Conservation (phyloP, 2,797 vertebrate genomes). For the Pelochelys cantorii region DNA sequence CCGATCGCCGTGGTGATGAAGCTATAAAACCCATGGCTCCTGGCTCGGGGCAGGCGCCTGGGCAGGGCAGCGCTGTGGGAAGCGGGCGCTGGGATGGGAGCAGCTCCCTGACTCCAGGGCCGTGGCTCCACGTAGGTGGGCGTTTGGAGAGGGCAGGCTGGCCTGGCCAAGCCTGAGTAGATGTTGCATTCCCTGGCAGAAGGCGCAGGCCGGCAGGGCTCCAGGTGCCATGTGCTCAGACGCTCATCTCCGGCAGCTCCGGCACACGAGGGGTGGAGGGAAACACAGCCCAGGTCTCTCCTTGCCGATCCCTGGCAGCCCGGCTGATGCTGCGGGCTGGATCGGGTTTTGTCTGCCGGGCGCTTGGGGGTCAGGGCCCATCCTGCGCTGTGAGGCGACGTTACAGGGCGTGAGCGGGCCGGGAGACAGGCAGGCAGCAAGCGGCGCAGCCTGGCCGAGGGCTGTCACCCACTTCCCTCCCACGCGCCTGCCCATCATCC, state of each 20-base stretch:
- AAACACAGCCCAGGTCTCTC: not conserved
- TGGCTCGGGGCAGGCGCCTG: no score
- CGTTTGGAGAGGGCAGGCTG: not conserved
- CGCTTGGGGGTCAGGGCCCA: not conserved
- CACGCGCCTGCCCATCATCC: not conserved
- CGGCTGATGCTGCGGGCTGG: no score
- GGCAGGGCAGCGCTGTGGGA: no score
- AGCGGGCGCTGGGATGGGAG: not conserved
- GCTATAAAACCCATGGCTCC: not conserved
- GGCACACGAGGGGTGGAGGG: not conserved
- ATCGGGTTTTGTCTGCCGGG: no score
- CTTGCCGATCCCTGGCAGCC: not conserved
- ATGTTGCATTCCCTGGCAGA: not conserved
- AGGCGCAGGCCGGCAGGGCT: not conserved
- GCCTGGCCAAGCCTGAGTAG: not conserved
- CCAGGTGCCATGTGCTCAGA: no score
- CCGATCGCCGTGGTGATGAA: fast-evolving
- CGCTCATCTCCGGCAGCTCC: no score
- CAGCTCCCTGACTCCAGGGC: not conserved
- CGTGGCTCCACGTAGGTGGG: not conserved
- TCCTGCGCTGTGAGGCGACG: not conserved
- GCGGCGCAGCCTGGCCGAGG: not conserved
- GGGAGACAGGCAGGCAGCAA: not conserved
- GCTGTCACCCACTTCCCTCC: not conserved
- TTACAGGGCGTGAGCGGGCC: not conserved